Evolutionary conservation across 2,888 invertebrate species (phyloP).

Genomic region (Seira musarum): DNA sequence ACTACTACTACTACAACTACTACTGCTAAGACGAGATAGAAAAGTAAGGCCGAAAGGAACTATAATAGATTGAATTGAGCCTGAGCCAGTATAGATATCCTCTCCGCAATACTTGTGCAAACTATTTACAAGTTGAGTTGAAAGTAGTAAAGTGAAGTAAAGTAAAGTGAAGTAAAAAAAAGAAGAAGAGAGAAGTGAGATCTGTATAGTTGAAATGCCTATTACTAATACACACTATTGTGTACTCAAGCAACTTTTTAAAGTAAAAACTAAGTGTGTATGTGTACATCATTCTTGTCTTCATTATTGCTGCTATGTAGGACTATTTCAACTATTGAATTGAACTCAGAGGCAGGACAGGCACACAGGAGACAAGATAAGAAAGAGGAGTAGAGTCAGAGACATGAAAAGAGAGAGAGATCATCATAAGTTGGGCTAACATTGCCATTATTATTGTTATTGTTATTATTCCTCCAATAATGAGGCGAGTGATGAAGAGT

Average conservation of each 20-base stretch:
- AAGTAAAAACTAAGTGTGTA: not conserved
- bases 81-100: conserved; percentile 6
- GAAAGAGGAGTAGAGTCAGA: conserved; percentile 43
- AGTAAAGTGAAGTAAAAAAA: too few species aligned
- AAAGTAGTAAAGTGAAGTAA: not conserved
- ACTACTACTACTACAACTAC: too few species aligned
- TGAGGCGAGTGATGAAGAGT: conserved; percentile 51
- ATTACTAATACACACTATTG: conserved; percentile 15
- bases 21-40: not conserved
- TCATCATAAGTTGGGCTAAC: conserved; percentile 60
- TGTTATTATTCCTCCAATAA: conserved; percentile 44
- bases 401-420: conserved; percentile 30
- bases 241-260: conserved; percentile 19
- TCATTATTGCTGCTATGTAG: conserved; percentile 20
- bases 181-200: not conserved
- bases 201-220: conserved; percentile 3
- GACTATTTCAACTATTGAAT: conserved; percentile 23
- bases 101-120: conserved; percentile 7
- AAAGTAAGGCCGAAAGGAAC: not conserved
- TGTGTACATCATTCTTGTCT: conserved; percentile 33
- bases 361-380: conserved; percentile 58
- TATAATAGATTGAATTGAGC: not conserved
- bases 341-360: conserved; percentile 55
- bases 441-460: conserved; percentile 58
- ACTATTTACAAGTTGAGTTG: conserved; percentile 12